Percentiles rank a stretch among this genome's conserved stretches.
phyloP scores from a whole-genome alignment of 1,140 invertebrate genomes.

The Onthophagus taurus region DNA sequence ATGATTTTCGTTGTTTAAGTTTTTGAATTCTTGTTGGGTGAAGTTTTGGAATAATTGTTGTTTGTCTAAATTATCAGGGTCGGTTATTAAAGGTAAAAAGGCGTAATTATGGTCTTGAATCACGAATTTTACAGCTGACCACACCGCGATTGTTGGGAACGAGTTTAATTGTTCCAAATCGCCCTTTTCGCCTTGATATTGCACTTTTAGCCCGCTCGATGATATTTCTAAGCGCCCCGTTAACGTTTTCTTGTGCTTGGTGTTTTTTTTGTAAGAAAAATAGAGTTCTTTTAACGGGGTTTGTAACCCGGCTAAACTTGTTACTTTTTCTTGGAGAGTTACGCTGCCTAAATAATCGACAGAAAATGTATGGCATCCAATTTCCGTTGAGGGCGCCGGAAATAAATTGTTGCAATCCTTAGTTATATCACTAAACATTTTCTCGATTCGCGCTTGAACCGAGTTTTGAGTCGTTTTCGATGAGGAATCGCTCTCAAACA shows the following conservation, averaged over 20 bases:
- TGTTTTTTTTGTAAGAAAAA: constrained; percentile 49
- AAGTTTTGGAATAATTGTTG: constrained; percentile 51
- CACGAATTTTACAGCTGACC: constrained; percentile 77
- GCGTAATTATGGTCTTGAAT: constrained; percentile 50
- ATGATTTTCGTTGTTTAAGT: constrained; percentile 46
- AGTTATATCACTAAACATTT: constrained; percentile 74
- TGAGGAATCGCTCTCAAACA: constrained; percentile 62
- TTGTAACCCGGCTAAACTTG: constrained; percentile 72
- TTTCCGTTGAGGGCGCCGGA: constrained; percentile 37
- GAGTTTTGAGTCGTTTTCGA: constrained; percentile 49
- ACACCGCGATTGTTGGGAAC: constrained; percentile 82
- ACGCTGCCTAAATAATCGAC: constrained; percentile 78
- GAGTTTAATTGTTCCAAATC: constrained; percentile 56
- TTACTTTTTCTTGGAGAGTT: constrained; percentile 65
- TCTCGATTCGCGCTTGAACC: constrained; percentile 74
- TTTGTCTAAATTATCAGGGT: constrained; percentile 70
- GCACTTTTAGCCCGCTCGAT: constrained; percentile 53
- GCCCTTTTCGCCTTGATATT: constrained; percentile 46
- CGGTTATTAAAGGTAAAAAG: constrained; percentile 77
- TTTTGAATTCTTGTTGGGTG: constrained; percentile 43
- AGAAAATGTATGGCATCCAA: constrained; percentile 49
- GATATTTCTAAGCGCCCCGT: constrained; percentile 60
- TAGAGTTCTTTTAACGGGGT: constrained; percentile 71
- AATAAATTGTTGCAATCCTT: constrained; percentile 50
- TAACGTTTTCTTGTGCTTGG: constrained; percentile 39